These are phyloP conservation scores for Shinisaurus crocodilurus DNA, from an alignment of 2,113 vertebrate genomes.

Conservation along the genomic window DNA sequence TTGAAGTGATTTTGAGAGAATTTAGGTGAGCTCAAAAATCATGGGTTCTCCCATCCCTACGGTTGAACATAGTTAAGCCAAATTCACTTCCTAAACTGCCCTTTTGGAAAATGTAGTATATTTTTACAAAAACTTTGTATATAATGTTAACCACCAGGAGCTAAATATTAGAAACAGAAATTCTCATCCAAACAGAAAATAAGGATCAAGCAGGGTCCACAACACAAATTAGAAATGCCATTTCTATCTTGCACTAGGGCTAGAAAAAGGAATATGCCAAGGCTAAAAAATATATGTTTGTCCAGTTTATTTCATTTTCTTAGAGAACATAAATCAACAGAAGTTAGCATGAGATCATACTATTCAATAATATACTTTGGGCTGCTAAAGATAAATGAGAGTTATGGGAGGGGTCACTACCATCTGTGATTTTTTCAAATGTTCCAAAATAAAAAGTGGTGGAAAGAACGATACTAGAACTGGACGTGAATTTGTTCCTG, in stretches of 20 bases:
- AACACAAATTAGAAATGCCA: neutral
- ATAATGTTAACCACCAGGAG: neutral
- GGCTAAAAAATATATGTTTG: neutral
- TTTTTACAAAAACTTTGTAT: neutral
- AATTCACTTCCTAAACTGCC: neutral
- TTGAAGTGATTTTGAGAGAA: too few species aligned
- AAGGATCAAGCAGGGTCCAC: neutral
- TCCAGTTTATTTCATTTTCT: neutral
- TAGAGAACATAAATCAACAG: conserved; percentile 20
- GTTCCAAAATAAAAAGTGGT: neutral
- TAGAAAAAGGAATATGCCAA: neutral
- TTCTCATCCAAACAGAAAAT: neutral
- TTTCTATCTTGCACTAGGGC: neutral
- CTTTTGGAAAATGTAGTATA: neutral
- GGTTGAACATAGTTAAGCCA: too few species aligned
- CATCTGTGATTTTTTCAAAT: neutral
- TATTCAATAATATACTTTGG: conserved; percentile 6
- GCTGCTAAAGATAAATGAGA: neutral
- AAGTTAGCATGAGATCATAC: neutral
- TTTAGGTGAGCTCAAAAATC: too few species aligned
- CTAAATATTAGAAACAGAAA: neutral
- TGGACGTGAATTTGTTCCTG: neutral
- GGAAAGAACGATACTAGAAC: neutral
- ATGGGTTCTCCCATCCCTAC: too few species aligned
- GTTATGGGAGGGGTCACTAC: neutral